Base-by-base conservation (phyloP, 2,113 vertebrate genomes). In the Verasper variegatus region DNA sequence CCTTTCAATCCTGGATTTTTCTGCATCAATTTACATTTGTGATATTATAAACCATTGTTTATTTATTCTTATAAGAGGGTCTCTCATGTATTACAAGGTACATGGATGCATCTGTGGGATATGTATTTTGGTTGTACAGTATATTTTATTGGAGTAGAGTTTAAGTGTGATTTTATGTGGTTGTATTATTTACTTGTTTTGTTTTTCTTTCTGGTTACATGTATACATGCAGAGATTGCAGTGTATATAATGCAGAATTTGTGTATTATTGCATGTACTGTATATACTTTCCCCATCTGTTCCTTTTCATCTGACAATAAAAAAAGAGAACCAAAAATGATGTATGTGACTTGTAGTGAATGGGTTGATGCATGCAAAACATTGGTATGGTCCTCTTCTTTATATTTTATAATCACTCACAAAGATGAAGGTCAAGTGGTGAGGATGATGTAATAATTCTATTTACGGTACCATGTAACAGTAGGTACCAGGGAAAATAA, bases 331-430 rank as follows among this genome's bases (percentile, higher is more conserved):
- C 45, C 17, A 65, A 87, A 91, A 82, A 76, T 31, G 52, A 82
- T 80, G 71, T 55, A 91, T 24, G 84, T 91, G 89, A 81, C 68
- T 86, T 89, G 82, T 91, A 90, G 76, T 92, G 78, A 86, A 87
- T 87, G 82, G 86, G 88, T 78, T 85, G 67, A 80, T 78, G 80
- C 84, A 86, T 79, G 65, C 66, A 73, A 84, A 31, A 89, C 85
- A 84, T 60, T 90, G 91, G 86, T 88, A 89, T 88, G 89, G 91
- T 91, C 88, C 83, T 73, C 45, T 49, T 69, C 58, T 85, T 51
- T 18, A 17, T 15, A 49, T 51, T 18, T 71, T 72, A 76, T 61
- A 70, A 69, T 56, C 70, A 35, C 56, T 52, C 81, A 84, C 49
- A 74, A 21, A 71, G 27, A 61, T 45, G 35, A 75, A 55, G 37